These are phyloP conservation scores for Macrophya alboannulata DNA, from an alignment of 2,888 invertebrate genomes.

Conservation along the genomic window DNA sequence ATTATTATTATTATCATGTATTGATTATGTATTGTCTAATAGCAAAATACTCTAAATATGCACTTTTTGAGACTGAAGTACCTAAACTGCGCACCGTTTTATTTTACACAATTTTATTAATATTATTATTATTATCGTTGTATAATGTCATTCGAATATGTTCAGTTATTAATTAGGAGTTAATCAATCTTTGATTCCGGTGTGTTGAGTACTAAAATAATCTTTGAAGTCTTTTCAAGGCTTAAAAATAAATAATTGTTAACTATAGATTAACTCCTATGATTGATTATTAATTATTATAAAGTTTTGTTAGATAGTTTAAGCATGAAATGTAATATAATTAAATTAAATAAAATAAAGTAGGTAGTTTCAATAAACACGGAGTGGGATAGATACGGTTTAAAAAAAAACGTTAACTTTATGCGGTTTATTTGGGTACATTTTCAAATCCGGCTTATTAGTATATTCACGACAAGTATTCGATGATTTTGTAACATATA, in stretches of 20 bases:
- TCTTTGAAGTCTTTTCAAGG: too few species aligned
- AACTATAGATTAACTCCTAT: neutral
- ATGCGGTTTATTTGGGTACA: too few species aligned
- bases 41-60: conserved; percentile 67
- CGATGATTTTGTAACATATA: too few species aligned
- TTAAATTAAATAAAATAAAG: too few species aligned
- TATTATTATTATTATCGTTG: conserved; percentile 57
- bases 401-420: too few species aligned
- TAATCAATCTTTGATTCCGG: neutral
- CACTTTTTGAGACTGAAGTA: conserved; percentile 77
- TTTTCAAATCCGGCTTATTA: too few species aligned
- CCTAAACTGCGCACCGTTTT: conserved; percentile 66
- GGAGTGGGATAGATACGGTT: neutral
- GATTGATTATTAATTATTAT: neutral
- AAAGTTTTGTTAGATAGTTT: neutral
- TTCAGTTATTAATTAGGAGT: conserved; percentile 28
- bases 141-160: conserved; percentile 32
- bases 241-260: neutral
- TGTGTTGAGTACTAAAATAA: neutral
- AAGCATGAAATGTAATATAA: too few species aligned
- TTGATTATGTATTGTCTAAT: conserved; percentile 8
- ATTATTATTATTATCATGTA: neutral
- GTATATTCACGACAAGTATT: too few species aligned
- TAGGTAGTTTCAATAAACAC: neutral
- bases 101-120: conserved; percentile 42